These are phyloP conservation scores for Smutsia temminckii DNA, from an alignment of 2,797 vertebrate species.

Conservation along the genomic window DNA sequence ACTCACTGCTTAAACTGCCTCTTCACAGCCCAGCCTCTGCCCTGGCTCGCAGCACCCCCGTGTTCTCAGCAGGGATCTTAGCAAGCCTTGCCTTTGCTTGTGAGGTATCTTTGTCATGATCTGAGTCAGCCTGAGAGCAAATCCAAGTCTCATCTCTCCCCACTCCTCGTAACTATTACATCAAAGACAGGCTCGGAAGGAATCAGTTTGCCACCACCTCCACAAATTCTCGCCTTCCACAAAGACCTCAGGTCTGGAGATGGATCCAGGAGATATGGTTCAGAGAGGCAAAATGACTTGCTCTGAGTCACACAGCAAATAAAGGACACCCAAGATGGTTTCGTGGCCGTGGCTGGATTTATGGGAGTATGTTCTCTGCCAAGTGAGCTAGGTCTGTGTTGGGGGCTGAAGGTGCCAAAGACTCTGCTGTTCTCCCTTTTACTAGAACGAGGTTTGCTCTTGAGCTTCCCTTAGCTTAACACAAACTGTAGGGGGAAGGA, in stretches of 20 bases:
- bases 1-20: conserved; percentile 32
- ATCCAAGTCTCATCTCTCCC: not conserved
- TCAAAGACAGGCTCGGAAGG: not conserved
- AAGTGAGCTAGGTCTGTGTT: not conserved
- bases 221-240: not conserved
- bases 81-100: not conserved
- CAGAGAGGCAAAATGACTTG: conserved; percentile 5
- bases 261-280: not conserved
- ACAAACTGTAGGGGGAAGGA: not conserved
- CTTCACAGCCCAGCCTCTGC: conserved; percentile 24
- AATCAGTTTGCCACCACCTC: not conserved
- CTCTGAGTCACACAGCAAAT: not conserved
- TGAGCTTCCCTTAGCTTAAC: not conserved
- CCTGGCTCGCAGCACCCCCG: not conserved
- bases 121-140: conserved; percentile 19
- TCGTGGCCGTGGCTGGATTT: not conserved
- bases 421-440: not conserved
- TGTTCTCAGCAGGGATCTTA: not conserved
- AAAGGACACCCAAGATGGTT: not conserved
- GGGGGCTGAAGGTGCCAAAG: not conserved
- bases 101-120: not conserved
- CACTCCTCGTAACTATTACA: not conserved
- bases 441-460: not conserved
- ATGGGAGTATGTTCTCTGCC: not conserved
- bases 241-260: not conserved